Evolutionary conservation across 2,888 invertebrate genomes (phyloP).

Genomic region (Molorchus minor): DNA sequence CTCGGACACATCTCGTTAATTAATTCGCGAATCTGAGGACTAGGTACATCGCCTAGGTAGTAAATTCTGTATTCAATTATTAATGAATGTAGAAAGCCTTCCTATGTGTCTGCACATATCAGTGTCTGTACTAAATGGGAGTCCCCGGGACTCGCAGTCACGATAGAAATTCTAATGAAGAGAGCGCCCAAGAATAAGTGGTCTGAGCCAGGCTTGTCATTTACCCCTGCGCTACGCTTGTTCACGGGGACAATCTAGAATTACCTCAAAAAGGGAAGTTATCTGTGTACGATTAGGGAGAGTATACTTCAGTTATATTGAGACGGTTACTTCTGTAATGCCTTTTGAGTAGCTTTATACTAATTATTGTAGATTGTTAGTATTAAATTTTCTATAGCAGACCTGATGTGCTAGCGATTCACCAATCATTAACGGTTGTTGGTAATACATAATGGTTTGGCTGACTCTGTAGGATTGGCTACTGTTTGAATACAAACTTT

Average conservation of each 20-base stretch:
- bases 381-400: too few species aligned
- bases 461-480: too few species aligned
- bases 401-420: too few species aligned
- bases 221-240: background rate
- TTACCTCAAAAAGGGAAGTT: too few species aligned
- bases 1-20: background rate
- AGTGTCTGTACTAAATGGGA: constrained; percentile 1
- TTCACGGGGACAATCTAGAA: background rate
- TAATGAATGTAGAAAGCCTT: constrained; percentile 2
- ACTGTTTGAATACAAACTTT: too few species aligned
- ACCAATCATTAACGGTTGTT: too few species aligned
- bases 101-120: constrained; percentile 2
- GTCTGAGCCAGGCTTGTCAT: background rate
- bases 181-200: background rate
- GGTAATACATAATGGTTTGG: too few species aligned
- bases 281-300: too few species aligned
- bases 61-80: constrained; percentile 1
- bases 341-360: too few species aligned
- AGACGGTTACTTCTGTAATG: too few species aligned
- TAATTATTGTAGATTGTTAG: too few species aligned
- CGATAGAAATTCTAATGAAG: background rate
- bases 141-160: background rate
- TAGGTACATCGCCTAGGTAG: background rate
- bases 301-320: too few species aligned
- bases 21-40: background rate